These are phyloP conservation scores for Zaprionus gabonicus DNA, from an alignment of 1,140 invertebrate genomes.

Conservation along the genomic window DNA sequence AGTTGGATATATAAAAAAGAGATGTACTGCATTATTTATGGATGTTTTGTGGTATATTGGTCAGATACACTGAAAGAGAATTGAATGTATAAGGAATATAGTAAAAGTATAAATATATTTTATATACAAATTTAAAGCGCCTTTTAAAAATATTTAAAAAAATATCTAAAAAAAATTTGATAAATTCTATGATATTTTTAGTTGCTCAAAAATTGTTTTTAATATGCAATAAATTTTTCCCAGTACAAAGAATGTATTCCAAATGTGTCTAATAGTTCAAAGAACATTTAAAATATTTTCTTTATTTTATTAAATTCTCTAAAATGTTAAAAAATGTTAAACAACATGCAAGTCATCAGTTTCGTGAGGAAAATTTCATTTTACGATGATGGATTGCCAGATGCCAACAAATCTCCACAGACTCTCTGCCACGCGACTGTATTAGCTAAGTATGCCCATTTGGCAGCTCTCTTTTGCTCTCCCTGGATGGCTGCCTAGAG, in stretches of 20 bases:
- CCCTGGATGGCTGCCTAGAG: neutral
- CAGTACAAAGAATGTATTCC: too few species aligned
- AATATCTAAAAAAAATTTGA: too few species aligned
- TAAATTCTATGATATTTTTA: neutral
- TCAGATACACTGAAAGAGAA: too few species aligned
- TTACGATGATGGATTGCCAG: slow-evolving; percentile 5
- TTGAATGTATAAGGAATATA: too few species aligned
- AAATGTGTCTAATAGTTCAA: neutral
- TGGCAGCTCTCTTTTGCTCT: neutral
- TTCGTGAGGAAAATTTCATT: slow-evolving; percentile 1
- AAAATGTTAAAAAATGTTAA: neutral
- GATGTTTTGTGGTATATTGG: too few species aligned
- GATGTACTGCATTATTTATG: too few species aligned
- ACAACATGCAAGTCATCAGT: slow-evolving; percentile 1
- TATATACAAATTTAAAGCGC: too few species aligned
- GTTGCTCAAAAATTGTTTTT: neutral
- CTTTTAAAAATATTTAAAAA: too few species aligned
- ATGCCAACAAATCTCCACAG: neutral
- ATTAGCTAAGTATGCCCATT: slow-evolving; percentile 44
- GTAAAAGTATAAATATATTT: too few species aligned
- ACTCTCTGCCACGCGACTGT: neutral
- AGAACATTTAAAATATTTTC: neutral
- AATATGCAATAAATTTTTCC: neutral
- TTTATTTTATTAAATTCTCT: neutral
- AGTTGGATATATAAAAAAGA: neutral